Conservation (phyloP, 1,140 invertebrate species). For the Mylabris phalerata region DNA sequence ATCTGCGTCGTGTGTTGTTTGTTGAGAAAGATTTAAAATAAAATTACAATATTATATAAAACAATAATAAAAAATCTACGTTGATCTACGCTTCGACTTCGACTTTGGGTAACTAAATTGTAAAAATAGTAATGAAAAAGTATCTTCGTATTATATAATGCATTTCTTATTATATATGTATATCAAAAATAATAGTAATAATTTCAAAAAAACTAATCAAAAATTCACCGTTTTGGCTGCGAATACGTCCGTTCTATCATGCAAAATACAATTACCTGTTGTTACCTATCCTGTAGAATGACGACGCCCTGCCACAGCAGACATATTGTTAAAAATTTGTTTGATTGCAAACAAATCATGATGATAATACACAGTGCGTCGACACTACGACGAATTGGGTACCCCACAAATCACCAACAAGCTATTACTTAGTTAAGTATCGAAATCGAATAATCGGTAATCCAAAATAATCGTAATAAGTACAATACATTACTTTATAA, state of each 20-base stretch:
- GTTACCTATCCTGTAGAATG: constrained; percentile 9
- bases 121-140: constrained; percentile 37
- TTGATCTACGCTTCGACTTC: constrained; percentile 35
- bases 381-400: constrained; percentile 21
- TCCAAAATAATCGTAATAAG: constrained; percentile 4
- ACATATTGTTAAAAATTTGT: constrained; percentile 36
- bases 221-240: constrained; percentile 37
- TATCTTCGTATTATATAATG: constrained; percentile 36
- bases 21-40: no score
- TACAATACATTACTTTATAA: no score
- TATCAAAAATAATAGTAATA: no score
- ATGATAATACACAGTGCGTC: constrained; percentile 16
- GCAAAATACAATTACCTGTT: constrained; percentile 17
- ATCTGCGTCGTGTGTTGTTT: constrained; percentile 4
- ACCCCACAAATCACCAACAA: constrained; percentile 11
- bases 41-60: constrained; percentile 2
- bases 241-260: constrained; percentile 31
- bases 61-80: constrained; percentile 1
- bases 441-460: constrained; percentile 2
- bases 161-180: constrained; percentile 23
- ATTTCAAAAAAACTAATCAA: constrained; percentile 1
- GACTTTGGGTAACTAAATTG: constrained; percentile 42
- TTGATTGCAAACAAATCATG: constrained; percentile 13
- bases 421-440: constrained; percentile 14
- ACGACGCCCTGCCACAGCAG: constrained; percentile 29